A percentile compares a stretch with the other conserved stretches of the same genome.
Conservation (phyloP, 2,113 vertebrate species). For the Notothenia rossii region DNA sequence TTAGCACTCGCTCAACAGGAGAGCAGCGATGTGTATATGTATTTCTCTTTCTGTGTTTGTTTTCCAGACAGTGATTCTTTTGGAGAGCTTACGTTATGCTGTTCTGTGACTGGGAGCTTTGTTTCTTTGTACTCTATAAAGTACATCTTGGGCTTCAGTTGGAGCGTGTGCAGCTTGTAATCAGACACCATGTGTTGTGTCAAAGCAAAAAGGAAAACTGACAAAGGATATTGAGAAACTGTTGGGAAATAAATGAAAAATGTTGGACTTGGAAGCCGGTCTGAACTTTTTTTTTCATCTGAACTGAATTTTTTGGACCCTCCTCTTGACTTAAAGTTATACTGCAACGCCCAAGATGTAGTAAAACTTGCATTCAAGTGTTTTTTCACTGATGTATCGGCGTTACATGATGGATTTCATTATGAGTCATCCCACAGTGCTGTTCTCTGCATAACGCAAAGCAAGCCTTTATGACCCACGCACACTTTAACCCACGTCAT, state of each 20-base stretch:
- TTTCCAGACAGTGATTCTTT: slow-evolving; percentile 1
- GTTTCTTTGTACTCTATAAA: neutral
- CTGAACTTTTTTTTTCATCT: too few species aligned
- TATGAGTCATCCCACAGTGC: too few species aligned
- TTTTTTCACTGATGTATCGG: too few species aligned
- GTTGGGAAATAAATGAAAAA: neutral
- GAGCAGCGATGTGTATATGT: neutral
- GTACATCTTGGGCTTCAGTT: neutral
- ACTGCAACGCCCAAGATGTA: neutral
- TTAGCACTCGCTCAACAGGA: neutral
- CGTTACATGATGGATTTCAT: too few species aligned
- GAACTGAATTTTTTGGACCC: neutral
- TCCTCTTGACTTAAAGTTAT: neutral
- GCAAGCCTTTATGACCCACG: too few species aligned
- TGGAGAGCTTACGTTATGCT: neutral
- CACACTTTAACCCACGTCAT: too few species aligned
- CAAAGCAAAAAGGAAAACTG: neutral
- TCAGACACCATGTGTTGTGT: neutral
- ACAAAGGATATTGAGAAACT: neutral
- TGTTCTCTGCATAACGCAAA: too few species aligned
- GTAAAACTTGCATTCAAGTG: too few species aligned
- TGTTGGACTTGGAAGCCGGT: neutral
- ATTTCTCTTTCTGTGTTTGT: neutral
- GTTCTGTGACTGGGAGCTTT: neutral
- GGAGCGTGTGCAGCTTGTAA: neutral